A percentile compares a stretch with the other conserved stretches of the same genome.
phyloP scores from a whole-genome alignment of 2,113 vertebrate genomes.

The Zingel zingel region DNA sequence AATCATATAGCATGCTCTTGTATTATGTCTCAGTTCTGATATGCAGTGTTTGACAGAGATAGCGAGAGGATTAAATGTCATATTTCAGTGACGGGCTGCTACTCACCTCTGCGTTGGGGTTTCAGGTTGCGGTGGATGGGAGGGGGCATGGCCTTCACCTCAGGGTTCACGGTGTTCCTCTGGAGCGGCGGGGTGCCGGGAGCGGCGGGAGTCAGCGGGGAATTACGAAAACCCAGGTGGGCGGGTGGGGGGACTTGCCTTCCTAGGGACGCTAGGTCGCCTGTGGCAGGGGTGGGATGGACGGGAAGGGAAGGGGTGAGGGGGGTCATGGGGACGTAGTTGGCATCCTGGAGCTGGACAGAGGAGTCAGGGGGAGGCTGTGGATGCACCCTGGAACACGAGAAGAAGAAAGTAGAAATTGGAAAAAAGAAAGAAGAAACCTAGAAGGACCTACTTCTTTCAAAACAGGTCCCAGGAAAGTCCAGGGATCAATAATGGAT shows the following conservation, averaged over 20 bases:
- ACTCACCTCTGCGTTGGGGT: slow-evolving; percentile 66
- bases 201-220: slow-evolving; percentile 1
- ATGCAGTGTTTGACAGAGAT: too few species aligned
- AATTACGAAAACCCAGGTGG: slow-evolving; percentile 76
- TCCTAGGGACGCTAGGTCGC: slow-evolving; percentile 61
- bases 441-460: background rate
- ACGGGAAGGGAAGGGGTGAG: slow-evolving; percentile 25
- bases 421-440: too few species aligned
- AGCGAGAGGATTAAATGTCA: too few species aligned
- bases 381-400: slow-evolving; percentile 41
- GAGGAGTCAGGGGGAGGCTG: slow-evolving; percentile 22
- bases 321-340: slow-evolving; percentile 78
- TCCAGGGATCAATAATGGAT: background rate
- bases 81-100: background rate
- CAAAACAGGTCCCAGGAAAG: background rate
- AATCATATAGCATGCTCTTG: too few species aligned
- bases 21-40: too few species aligned
- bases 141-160: slow-evolving; percentile 54
- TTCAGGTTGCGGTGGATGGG: slow-evolving; percentile 78
- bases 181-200: slow-evolving; percentile 49
- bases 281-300: background rate
- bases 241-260: slow-evolving; percentile 70
- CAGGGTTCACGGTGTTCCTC: slow-evolving; percentile 15
- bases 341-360: slow-evolving; percentile 43
- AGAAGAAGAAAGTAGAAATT: background rate